phyloP scores from a whole-genome alignment of 2,113 vertebrate species.

The Nothobranchius kuhntae region DNA sequence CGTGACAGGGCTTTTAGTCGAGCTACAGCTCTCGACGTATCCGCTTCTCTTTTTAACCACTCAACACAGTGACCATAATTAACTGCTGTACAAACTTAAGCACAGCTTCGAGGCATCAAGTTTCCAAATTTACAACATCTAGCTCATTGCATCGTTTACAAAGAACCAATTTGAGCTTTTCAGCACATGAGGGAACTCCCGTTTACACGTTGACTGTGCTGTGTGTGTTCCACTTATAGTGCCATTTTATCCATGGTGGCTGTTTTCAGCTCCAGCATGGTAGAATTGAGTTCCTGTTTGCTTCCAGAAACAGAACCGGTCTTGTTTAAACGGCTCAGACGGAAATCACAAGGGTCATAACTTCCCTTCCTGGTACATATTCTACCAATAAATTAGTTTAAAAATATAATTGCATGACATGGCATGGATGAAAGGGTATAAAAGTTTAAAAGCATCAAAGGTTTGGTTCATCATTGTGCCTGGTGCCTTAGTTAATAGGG shows the following conservation, averaged over 20 bases:
- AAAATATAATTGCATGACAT: background rate
- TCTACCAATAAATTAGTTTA: background rate
- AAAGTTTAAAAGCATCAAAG: background rate
- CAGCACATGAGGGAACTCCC: conserved; percentile 30
- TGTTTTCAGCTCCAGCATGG: conserved; percentile 23
- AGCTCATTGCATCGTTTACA: conserved; percentile 13
- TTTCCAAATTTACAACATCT: conserved; percentile 38
- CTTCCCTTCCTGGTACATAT: background rate
- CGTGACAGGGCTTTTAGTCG: conserved; percentile 39
- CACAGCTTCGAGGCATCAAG: conserved; percentile 40
- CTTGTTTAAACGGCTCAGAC: conserved; percentile 1
- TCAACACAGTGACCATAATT: conserved; percentile 43
- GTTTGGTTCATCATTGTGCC: background rate
- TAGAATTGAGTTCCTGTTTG: conserved; percentile 16
- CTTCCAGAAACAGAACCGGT: conserved; percentile 1
- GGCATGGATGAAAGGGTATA: background rate
- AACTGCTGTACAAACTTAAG: conserved; percentile 49
- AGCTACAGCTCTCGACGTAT: conserved; percentile 25
- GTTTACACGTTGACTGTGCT: conserved; percentile 10
- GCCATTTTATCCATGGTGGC: conserved; percentile 36
- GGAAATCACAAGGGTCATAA: background rate
- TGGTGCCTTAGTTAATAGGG: background rate
- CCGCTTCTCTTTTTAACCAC: conserved; percentile 23
- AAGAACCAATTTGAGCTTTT: conserved; percentile 34
- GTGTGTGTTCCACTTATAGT: conserved; percentile 27